Percentiles rank a stretch among this genome's conserved stretches.
Conservation (phyloP, 1,140 invertebrate species). For the Euborellia annulipes region DNA sequence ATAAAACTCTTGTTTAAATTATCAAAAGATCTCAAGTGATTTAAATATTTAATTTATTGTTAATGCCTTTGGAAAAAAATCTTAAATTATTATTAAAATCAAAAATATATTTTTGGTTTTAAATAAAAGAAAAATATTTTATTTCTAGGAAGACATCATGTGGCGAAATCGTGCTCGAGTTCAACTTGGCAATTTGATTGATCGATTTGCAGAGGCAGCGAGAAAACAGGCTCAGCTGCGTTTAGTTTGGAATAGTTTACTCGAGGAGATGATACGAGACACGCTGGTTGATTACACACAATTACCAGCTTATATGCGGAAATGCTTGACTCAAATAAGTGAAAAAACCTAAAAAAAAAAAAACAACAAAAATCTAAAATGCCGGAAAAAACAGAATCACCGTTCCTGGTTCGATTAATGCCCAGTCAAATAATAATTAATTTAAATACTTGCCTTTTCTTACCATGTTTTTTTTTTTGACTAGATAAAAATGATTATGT, state of each 20-base stretch:
- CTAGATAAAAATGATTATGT: too few species aligned
- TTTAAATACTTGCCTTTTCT: too few species aligned
- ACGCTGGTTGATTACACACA: conserved; percentile 60
- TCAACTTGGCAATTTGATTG: conserved; percentile 46
- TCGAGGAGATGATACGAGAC: conserved; percentile 54
- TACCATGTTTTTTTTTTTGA: too few species aligned
- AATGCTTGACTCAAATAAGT: conserved; percentile 19
- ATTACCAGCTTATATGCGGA: conserved; percentile 58
- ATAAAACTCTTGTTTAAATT: background rate
- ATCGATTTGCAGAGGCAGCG: conserved; percentile 52
- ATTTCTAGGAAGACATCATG: conserved; percentile 45
- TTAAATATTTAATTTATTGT: background rate
- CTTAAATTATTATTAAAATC: background rate
- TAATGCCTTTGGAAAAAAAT: background rate
- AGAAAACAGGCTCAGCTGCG: conserved; percentile 55
- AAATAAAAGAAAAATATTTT: conserved; percentile 3
- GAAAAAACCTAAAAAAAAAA: background rate
- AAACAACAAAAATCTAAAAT: too few species aligned
- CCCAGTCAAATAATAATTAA: too few species aligned
- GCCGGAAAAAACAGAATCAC: too few species aligned
- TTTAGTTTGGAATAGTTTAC: conserved; percentile 51
- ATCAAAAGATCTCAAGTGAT: background rate
- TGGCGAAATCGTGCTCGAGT: conserved; percentile 51
- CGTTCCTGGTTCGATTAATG: too few species aligned
- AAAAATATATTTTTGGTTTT: background rate